Percentiles rank a stretch among this genome's conserved stretches.
These are phyloP conservation scores for Lipophrys pholis DNA, from an alignment of 2,113 vertebrate genomes.

Conservation along the genomic window DNA sequence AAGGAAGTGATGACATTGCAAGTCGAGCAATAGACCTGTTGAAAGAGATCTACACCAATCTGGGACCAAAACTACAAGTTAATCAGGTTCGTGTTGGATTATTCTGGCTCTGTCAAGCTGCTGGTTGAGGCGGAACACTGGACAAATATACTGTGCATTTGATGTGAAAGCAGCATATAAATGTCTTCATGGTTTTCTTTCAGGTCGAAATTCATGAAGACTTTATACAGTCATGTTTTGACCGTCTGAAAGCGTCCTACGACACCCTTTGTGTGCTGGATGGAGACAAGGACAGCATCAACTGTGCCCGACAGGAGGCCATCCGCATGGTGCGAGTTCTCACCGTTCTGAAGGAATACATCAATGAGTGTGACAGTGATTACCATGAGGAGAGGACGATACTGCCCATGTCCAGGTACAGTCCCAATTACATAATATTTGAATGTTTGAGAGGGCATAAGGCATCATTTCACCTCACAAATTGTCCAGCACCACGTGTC, in stretches of 20 bases:
- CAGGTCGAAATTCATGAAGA: conserved; percentile 99
- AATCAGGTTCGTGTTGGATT: conserved; percentile 91
- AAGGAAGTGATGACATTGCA: conserved; percentile 98
- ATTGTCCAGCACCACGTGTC: no score
- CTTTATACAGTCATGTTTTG: conserved; percentile 99
- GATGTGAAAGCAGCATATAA: background rate
- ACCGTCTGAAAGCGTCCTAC: conserved; percentile 98
- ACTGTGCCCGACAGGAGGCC: conserved; percentile 97
- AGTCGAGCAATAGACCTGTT: conserved; percentile 97
- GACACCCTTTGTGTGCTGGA: conserved; percentile 98
- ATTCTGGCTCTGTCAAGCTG: background rate
- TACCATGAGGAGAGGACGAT: conserved; percentile 99
- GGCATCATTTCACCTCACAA: no score
- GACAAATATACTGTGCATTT: background rate
- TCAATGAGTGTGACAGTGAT: conserved; percentile 99
- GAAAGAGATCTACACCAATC: conserved; percentile 99
- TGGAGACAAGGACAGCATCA: conserved; percentile 99
- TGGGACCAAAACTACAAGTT: conserved; percentile 97
- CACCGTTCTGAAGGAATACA: conserved; percentile 97
- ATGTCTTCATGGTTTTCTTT: background rate
- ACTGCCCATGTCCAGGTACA: conserved; percentile 98
- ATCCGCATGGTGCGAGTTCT: conserved; percentile 98
- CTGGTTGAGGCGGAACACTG: background rate
- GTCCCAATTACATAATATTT: background rate
- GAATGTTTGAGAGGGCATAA: no score